Base-by-base conservation (phyloP, 2,888 invertebrate genomes). In the Amiota minor region DNA sequence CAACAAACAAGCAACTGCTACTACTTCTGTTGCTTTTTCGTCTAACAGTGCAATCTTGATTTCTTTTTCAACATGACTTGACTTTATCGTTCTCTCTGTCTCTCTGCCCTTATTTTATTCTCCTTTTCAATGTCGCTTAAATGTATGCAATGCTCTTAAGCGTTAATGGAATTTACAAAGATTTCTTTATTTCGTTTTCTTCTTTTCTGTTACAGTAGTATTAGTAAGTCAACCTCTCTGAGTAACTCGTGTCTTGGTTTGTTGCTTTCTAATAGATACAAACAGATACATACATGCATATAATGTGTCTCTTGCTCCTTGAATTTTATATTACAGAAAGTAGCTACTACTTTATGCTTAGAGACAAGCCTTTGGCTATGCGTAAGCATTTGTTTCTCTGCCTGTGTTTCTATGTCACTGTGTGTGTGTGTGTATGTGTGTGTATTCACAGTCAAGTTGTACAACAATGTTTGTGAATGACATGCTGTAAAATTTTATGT, bases 121-220 rank as follows among this genome's bases (percentile, higher is more conserved):
- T 20, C 23, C 12, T 35, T 64, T 10, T 18, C 23, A 47, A 55
- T 45, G 53, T 12, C 62, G 45, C 71, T 71, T 65, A 68, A 74
- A 65, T 71, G 71, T 74, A 74, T 74, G 71, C 74, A 74, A 71
- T 71, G 74, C 74, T 74, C 74, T 74, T 68, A 74, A 71, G 74
- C 68, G 74, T 50, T 71, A 68, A 67, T 71, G 61, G 68, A 62
- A 74, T 74, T 74, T 71, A 62, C 70, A 69, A 64, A 62, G 70
- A 74, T 73, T 73, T 73, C 73, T 70, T 69, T 16, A 62, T 72
- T 72, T 72, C 61, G 23, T 35, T 61, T 59, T 47, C 14, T 16
- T 50, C 12, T n/a, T 2, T n/a, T 46, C 20, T 67, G 4, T 49
- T 62, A n/a, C 3, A 67, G 50, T 16, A 67, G 67, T 56, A 18